Evolutionary conservation across 2,797 vertebrate genomes (phyloP).

Genomic region (Iguana delicatissima): DNA sequence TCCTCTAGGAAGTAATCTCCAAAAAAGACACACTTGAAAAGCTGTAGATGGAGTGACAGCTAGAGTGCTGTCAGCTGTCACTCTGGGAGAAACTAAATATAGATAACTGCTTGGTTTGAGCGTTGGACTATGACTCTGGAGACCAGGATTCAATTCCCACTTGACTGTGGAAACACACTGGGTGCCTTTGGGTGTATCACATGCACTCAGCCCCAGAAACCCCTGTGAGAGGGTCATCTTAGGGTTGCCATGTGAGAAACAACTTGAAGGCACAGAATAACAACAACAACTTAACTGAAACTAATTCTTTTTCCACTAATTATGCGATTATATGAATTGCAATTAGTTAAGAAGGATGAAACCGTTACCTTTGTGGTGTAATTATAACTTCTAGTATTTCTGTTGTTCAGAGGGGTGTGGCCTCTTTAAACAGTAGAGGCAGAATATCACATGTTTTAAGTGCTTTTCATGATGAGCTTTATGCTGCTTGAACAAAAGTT

Average conservation of each 20-base stretch:
- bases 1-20: background rate
- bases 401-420: background rate
- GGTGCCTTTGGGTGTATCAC: too few relatives aligned
- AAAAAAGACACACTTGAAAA: background rate
- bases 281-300: background rate
- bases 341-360: background rate
- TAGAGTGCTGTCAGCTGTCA: background rate
- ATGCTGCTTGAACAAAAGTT: background rate
- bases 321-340: background rate
- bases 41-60: background rate
- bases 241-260: too few relatives aligned
- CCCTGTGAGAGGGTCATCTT: too few relatives aligned
- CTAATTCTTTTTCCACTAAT: background rate
- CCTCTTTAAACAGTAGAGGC: background rate
- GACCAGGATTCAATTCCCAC: too few relatives aligned
- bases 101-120: background rate
- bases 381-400: background rate
- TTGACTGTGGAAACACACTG: too few relatives aligned
- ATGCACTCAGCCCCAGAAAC: too few relatives aligned
- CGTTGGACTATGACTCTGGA: too few relatives aligned
- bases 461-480: background rate
- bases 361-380: background rate
- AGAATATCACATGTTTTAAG: background rate
- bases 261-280: too few relatives aligned
- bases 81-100: background rate